A percentile compares a stretch with the other conserved stretches of the same genome.
Evolutionary conservation across 2,113 vertebrate species (phyloP).

Genomic region (Megaceryle maxima): DNA sequence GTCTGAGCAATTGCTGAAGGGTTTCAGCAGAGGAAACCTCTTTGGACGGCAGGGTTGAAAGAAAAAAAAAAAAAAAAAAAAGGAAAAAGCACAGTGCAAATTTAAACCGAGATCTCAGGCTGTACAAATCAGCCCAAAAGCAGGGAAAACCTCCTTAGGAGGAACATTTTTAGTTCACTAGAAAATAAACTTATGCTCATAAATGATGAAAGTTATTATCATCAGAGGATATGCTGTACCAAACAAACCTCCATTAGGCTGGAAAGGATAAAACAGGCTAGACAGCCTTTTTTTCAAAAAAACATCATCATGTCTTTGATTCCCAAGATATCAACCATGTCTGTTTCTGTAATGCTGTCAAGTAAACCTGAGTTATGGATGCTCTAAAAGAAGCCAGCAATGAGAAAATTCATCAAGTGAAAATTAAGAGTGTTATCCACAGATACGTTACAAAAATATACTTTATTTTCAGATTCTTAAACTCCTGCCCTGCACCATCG

Average conservation of each 20-base stretch:
- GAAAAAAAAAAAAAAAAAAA: not conserved
- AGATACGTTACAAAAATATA: not conserved
- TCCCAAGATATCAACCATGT: constrained; percentile 55
- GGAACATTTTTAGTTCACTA: constrained; percentile 7
- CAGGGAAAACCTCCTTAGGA: not conserved
- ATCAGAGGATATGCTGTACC: constrained; percentile 61
- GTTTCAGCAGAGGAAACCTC: not conserved
- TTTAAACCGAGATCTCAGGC: not conserved
- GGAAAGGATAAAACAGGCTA: constrained; percentile 59
- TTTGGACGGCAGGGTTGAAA: not conserved
- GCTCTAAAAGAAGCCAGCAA: constrained; percentile 46
- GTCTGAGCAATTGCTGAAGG: not conserved
- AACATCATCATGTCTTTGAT: constrained; percentile 63
- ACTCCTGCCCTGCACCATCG: not conserved
- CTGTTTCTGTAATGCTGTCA: constrained; percentile 66
- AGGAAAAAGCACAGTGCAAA: not conserved
- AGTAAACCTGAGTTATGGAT: constrained; percentile 60
- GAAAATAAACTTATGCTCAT: constrained; percentile 61
- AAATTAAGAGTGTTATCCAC: not conserved
- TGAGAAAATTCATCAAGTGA: constrained; percentile 12
- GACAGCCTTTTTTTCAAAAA: not conserved
- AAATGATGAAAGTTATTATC: constrained; percentile 66
- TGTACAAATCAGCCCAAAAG: not conserved
- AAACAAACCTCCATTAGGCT: constrained; percentile 68
- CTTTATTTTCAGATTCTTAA: not conserved